Evolutionary conservation across 2,888 invertebrate species (phyloP), one percentile per base, ranked within the genome.

Genomic region (Aquatica leii): DNA sequence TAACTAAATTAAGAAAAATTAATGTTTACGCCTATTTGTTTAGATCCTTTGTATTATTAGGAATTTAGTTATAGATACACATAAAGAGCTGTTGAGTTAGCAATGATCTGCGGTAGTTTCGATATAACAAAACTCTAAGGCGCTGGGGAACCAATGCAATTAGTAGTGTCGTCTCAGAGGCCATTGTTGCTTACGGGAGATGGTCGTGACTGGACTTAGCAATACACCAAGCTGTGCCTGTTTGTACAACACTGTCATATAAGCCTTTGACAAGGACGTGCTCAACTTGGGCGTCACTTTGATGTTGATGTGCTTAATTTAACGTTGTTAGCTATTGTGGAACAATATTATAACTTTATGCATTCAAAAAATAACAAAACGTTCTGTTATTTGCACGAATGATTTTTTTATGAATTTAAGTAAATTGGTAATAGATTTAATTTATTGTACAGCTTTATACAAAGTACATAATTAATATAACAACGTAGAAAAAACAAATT

Each of bases 111-210:
- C 71, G 71, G 71, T 67, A 63, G 62, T 62, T 70, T 64, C 61
- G 68, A 65, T 67, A n/a, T 70, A 72, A 73, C 73, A 74, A 73
- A 72, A 70, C 73, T 68, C 66, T 53, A 60, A 69, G 71, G 74
- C 72, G 72, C 71, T 72, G 70, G 74, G 74, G 59, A 76, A 71
- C 76, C 76, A 74, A 78, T 77, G 79, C 78, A 80, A 80, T 80
- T 80, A 80, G 80, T 76, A 70, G 73, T 76, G 78, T 78, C 78
- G 79, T 79, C 80, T 79, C 78, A 74, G 74, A 74, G 72, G 77
- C 78, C 77, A 76, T 79, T 79, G 80, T 79, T 80, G 80, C 79
- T 80, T 79, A 78, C 79, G 76, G 78, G 76, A 73, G 74, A 68
- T 62, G 68, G 73, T 74, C 80, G 79, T 80, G 80, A 79, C 79